Evolutionary conservation across 2,888 invertebrate species (phyloP).

Genomic region (Metacarcinus magister): DNA sequence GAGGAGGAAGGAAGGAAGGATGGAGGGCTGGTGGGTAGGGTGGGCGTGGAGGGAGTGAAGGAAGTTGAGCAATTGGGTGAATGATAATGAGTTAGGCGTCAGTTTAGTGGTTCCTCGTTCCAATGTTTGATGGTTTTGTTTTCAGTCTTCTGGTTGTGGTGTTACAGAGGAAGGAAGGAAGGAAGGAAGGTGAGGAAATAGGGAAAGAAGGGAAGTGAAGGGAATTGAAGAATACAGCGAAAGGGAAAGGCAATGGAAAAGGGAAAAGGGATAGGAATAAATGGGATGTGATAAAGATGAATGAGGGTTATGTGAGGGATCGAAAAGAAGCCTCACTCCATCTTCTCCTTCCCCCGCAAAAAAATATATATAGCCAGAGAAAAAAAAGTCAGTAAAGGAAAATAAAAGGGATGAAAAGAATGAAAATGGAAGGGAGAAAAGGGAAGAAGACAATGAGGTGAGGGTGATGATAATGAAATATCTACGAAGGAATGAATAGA

Average conservation of each 20-base stretch:
- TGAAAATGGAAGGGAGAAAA: not conserved
- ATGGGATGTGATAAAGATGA: not conserved
- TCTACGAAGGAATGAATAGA: not conserved
- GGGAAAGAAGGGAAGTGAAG: not conserved
- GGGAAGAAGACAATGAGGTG: not conserved
- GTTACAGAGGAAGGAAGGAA: no score
- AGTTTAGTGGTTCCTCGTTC: slow-evolving; percentile 28
- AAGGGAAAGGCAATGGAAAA: no score
- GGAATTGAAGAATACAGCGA: not conserved
- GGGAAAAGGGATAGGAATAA: not conserved
- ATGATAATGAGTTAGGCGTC: slow-evolving; percentile 50
- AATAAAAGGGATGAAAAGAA: not conserved
- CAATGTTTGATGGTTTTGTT: not conserved
- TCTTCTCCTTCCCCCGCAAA: no score
- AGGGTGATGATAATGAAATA: not conserved
- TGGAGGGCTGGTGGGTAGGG: not conserved
- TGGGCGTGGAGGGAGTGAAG: not conserved
- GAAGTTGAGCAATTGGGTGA: slow-evolving; percentile 63
- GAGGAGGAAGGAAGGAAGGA: slow-evolving; percentile 5
- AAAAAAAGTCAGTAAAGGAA: not conserved
- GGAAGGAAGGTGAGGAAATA: no score
- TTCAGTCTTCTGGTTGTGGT: not conserved
- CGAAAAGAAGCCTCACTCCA: no score
- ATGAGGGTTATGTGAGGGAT: no score
- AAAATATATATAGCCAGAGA: not conserved